A percentile compares a stretch with the other conserved stretches of the same genome.
phyloP scores from a whole-genome alignment of 2,888 invertebrate genomes.

The Ophioninae sp. region DNA sequence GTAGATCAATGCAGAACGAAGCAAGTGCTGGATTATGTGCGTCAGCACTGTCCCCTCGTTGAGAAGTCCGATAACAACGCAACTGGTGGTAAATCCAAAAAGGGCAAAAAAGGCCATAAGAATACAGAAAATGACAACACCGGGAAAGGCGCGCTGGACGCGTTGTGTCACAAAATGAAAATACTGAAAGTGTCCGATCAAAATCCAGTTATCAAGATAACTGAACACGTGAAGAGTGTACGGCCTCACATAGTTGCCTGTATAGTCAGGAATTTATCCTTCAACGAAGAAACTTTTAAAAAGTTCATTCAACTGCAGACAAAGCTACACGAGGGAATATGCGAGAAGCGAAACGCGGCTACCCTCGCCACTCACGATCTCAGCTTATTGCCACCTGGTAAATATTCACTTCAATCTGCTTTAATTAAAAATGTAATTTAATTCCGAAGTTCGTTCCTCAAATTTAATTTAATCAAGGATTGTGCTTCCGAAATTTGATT shows the following conservation, averaged over 20 bases:
- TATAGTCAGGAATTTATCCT: conserved; percentile 85
- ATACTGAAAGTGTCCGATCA: conserved; percentile 80
- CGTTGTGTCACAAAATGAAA: conserved; percentile 77
- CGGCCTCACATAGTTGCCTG: conserved; percentile 89
- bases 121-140: conserved; percentile 72
- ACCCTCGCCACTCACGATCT: conserved; percentile 94
- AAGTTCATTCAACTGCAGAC: conserved; percentile 91
- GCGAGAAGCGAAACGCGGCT: conserved; percentile 89
- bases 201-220: conserved; percentile 82
- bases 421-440: neutral
- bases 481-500: too few relatives aligned
- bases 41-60: conserved; percentile 84
- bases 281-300: conserved; percentile 86
- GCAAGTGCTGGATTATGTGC: conserved; percentile 89
- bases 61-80: conserved; percentile 73
- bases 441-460: too few relatives aligned
- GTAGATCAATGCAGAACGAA: conserved; percentile 89
- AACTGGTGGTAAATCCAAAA: conserved; percentile 76
- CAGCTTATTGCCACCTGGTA: conserved; percentile 84
- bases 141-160: conserved; percentile 64
- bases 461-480: too few relatives aligned
- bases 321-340: conserved; percentile 88
- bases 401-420: conserved; percentile 37
- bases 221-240: conserved; percentile 84
- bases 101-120: conserved; percentile 75